Conservation (phyloP, 2,797 vertebrate species). For the Macrochelys suwanniensis region DNA sequence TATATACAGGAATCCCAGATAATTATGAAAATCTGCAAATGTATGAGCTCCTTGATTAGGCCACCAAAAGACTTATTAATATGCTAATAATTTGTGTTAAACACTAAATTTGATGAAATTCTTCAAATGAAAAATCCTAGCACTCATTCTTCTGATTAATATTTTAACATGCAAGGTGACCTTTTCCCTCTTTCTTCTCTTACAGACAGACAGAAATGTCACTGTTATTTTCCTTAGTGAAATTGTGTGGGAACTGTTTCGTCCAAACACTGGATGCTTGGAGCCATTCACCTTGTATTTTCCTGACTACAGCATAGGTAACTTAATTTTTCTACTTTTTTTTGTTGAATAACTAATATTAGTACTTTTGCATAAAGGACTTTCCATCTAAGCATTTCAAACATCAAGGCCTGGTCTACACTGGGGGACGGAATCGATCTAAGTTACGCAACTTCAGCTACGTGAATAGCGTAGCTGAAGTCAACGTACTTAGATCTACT, state of each 20-base stretch:
- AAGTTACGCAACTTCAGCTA: too few relatives aligned
- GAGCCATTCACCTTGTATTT: constrained; percentile 95
- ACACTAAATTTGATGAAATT: constrained; percentile 57
- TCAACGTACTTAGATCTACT: too few relatives aligned
- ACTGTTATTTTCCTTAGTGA: constrained; percentile 94
- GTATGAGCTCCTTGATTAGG: constrained; percentile 68
- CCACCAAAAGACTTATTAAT: constrained; percentile 64
- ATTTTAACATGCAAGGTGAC: constrained; percentile 14
- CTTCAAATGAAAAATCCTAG: constrained; percentile 45
- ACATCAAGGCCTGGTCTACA: background rate
- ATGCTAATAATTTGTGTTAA: constrained; percentile 61
- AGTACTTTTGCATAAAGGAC: background rate
- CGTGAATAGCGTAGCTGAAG: too few relatives aligned
- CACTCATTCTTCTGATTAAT: constrained; percentile 46
- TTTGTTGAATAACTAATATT: rapidly evolving
- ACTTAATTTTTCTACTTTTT: constrained; percentile 30
- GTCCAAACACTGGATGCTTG: constrained; percentile 92
- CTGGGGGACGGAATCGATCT: too few relatives aligned
- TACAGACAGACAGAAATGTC: constrained; percentile 92
- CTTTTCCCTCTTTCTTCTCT: constrained; percentile 27
- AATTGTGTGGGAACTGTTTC: constrained; percentile 96
- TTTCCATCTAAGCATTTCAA: background rate
- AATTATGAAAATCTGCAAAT: constrained; percentile 64
- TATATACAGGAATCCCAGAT: constrained; percentile 53
- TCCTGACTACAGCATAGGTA: constrained; percentile 98